These are phyloP conservation scores for Zoanthus gigantus DNA, from an alignment of 92 coral and sea anemone species.

Conservation along the genomic window DNA sequence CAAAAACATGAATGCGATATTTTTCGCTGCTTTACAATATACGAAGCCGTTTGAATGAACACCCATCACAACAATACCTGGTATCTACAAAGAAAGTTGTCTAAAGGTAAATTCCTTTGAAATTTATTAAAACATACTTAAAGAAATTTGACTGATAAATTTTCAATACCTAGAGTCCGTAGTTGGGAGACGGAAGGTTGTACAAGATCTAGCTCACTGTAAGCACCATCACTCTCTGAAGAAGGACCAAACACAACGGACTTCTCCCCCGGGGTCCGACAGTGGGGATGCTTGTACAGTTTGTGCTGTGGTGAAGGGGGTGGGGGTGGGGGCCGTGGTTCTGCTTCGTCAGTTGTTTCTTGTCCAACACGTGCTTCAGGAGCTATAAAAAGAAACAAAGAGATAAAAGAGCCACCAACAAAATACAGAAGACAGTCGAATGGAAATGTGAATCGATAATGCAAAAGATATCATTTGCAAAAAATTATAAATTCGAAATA, in stretches of 20 bases:
- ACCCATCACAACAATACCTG: not conserved
- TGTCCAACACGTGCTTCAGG: conserved; percentile 18
- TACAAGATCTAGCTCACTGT: not conserved
- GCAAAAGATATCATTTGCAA: too few species aligned
- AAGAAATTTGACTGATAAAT: not conserved
- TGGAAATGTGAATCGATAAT: too few species aligned
- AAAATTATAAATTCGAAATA: too few species aligned
- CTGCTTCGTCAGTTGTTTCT: conserved; percentile 47
- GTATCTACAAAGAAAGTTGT: not conserved
- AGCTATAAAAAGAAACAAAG: not conserved
- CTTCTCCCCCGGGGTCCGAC: conserved; percentile 69
- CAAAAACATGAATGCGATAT: too few species aligned
- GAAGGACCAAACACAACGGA: conserved; percentile 67
- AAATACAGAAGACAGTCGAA: too few species aligned
- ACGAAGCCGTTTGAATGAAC: too few species aligned
- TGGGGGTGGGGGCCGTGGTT: conserved; percentile 64
- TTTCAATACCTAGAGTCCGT: not conserved
- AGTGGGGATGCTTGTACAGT: conserved; percentile 54
- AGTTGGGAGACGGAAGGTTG: not conserved
- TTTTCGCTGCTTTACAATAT: too few species aligned
- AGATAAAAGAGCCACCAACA: too few species aligned
- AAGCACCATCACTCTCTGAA: conserved; percentile 71
- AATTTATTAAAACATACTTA: not conserved
- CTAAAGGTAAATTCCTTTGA: not conserved
- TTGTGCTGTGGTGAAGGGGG: conserved; percentile 61